These are phyloP conservation scores for Thunnus thynnus DNA, from an alignment of 2,113 vertebrate species.

Conservation along the genomic window DNA sequence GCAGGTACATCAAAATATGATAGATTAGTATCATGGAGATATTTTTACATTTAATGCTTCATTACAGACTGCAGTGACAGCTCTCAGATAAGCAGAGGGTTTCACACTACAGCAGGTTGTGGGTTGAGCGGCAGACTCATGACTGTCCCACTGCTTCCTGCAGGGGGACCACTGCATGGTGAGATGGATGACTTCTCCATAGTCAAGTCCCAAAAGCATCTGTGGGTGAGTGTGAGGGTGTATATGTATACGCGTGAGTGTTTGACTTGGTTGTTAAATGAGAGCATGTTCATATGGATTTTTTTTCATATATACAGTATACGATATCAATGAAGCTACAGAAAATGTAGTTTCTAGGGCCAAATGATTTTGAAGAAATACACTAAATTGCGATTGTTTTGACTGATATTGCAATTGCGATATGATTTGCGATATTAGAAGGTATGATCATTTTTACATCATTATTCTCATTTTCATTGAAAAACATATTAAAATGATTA, in stretches of 20 bases:
- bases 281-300: conserved; percentile 6
- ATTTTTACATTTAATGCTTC: conserved; percentile 3
- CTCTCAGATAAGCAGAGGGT: conserved; percentile 23
- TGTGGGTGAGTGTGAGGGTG: conserved; percentile 28
- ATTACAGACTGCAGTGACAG: conserved; percentile 10
- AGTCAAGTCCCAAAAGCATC: conserved; percentile 46
- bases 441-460: too few species aligned
- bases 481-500: too few species aligned
- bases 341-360: neutral
- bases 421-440: too few species aligned
- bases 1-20: neutral
- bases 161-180: conserved; percentile 32
- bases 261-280: conserved; percentile 28
- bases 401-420: too few species aligned
- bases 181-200: conserved; percentile 50
- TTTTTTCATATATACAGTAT: neutral
- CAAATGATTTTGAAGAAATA: too few species aligned
- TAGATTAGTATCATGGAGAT: neutral
- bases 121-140: conserved; percentile 62
- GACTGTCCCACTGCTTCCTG: conserved; percentile 52
- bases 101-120: conserved; percentile 68
- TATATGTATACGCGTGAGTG: neutral
- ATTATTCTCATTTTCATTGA: too few species aligned
- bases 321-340: neutral
- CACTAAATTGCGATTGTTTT: too few species aligned